These are phyloP conservation scores for Lottia gigantea DNA, from an alignment of 2,888 invertebrate species.

Conservation along the genomic window DNA sequence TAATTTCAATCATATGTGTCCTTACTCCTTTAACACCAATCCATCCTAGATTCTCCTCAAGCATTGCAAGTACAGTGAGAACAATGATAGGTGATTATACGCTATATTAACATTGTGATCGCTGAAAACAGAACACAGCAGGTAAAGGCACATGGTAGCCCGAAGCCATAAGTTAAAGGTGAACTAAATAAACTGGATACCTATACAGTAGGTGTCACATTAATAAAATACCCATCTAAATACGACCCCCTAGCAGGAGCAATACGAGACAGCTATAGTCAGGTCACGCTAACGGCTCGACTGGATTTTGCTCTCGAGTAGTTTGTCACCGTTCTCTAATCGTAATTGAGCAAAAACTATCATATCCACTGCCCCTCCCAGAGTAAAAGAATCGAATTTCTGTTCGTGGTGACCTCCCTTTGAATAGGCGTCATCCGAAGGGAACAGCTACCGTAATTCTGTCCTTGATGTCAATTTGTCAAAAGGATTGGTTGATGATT, in stretches of 20 bases:
- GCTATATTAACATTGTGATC: constrained; percentile 19
- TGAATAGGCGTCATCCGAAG: constrained; percentile 5
- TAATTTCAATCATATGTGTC: too few species aligned
- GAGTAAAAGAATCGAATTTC: constrained; percentile 1
- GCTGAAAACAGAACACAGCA: neutral
- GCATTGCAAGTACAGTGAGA: neutral
- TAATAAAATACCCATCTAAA: constrained; percentile 3
- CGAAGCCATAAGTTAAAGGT: constrained; percentile 4
- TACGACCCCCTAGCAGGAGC: neutral
- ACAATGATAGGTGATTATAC: constrained; percentile 22
- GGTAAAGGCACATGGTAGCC: constrained; percentile 6
- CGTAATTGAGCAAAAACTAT: constrained; percentile 9
- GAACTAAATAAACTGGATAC: neutral
- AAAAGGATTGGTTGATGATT: too few species aligned
- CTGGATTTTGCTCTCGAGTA: neutral
- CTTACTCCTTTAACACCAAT: too few species aligned
- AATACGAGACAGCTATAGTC: constrained; percentile 2
- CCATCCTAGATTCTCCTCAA: too few species aligned
- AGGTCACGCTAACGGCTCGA: neutral
- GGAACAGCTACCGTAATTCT: neutral
- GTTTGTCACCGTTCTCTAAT: neutral
- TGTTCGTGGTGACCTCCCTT: constrained; percentile 2
- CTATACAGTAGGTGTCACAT: constrained; percentile 7
- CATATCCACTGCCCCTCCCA: constrained; percentile 7
- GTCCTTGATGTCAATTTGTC: too few species aligned